These are phyloP conservation scores for Bolinopsis microptera DNA, from an alignment of 37 sponge, comb jelly and placozoan genomes.

Conservation along the genomic window DNA sequence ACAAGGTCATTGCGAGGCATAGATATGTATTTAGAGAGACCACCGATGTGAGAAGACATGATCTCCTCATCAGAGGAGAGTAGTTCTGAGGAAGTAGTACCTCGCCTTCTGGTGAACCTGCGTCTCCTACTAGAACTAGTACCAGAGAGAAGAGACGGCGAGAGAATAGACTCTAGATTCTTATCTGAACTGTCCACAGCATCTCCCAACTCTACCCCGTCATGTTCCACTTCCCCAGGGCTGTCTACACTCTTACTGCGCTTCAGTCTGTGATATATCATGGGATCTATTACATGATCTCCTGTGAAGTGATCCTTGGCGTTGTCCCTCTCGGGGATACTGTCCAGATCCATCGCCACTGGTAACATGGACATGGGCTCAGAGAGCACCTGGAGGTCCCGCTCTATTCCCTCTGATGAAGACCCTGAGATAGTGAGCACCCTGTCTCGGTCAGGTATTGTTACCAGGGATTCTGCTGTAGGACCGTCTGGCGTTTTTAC, in stretches of 20 bases:
- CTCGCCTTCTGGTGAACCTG: not conserved
- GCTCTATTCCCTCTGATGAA: constrained; percentile 48
- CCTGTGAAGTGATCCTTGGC: not conserved
- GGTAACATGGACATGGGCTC: not conserved
- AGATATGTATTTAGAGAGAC: not conserved
- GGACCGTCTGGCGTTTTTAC: not conserved
- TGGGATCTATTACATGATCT: not conserved
- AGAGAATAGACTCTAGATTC: not conserved
- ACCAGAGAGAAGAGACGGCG: not conserved
- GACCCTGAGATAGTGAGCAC: constrained; percentile 3
- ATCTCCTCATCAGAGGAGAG: not conserved
- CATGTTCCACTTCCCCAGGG: not conserved
- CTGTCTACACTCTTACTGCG: constrained; percentile 26
- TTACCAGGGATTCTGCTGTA: not conserved
- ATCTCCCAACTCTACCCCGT: not conserved
- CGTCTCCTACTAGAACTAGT: not conserved
- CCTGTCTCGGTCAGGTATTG: not conserved
- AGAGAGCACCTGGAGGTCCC: not conserved
- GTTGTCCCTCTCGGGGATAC: not conserved
- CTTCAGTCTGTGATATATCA: not conserved
- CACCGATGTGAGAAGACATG: not conserved
- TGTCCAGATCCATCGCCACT: not conserved
- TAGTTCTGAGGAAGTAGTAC: not conserved
- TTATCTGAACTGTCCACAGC: not conserved
- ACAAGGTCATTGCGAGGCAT: not conserved